These are phyloP conservation scores for Mesorhabditis belari DNA, from an alignment of 2,888 invertebrate species.

Conservation along the genomic window DNA sequence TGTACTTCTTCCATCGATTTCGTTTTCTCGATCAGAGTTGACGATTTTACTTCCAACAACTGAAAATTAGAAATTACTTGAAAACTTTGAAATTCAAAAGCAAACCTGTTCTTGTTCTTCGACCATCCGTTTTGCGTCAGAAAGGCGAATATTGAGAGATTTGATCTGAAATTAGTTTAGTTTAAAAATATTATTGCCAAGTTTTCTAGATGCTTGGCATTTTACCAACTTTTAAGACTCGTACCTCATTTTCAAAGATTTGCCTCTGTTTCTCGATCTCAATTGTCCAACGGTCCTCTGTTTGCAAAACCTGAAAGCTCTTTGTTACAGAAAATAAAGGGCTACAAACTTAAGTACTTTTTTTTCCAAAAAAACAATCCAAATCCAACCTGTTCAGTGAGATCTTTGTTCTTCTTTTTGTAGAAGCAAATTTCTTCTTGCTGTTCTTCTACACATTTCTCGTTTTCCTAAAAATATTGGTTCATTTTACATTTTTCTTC, in stretches of 20 bases:
- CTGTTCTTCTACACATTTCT: slow-evolving; percentile 26
- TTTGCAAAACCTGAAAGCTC: slow-evolving; percentile 36
- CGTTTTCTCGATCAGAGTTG: slow-evolving; percentile 42
- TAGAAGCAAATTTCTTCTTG: slow-evolving; percentile 36
- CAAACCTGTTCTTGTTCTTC: slow-evolving; percentile 34
- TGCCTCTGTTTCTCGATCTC: slow-evolving; percentile 51
- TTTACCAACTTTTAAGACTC: background rate
- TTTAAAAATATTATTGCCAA: background rate
- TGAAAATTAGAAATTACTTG: no score
- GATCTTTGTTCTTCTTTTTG: slow-evolving; percentile 51
- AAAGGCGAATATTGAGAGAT: slow-evolving; percentile 24
- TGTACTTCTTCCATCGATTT: slow-evolving; percentile 35
- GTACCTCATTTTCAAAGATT: slow-evolving; percentile 36
- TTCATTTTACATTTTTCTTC: background rate
- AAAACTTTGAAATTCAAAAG: no score
- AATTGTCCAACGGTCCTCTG: slow-evolving; percentile 52
- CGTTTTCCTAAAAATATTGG: slow-evolving; percentile 12
- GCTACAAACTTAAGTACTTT: background rate
- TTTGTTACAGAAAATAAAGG: background rate
- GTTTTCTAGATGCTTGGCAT: background rate
- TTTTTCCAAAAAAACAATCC: background rate
- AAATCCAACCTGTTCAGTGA: slow-evolving; percentile 45
- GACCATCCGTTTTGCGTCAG: slow-evolving; percentile 26
- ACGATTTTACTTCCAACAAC: slow-evolving; percentile 24
- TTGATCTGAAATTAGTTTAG: slow-evolving; percentile 19